Evolutionary conservation across 1,140 invertebrate genomes (phyloP).

Genomic region (Muscidifurax raptorellus): DNA sequence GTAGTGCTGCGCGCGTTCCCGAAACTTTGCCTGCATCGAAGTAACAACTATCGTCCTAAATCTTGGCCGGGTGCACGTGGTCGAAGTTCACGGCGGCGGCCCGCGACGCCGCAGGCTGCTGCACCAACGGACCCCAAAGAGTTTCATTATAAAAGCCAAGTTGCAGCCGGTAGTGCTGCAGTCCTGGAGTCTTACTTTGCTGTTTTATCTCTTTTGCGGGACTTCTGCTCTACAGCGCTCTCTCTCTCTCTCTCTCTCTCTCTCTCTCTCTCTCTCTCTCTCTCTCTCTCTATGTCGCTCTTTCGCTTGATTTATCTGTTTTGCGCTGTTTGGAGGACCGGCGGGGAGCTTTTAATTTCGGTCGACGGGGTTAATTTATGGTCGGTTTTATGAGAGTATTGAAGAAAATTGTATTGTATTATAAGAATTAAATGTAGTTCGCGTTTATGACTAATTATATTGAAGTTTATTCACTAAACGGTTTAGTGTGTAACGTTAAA

Average conservation of each 20-base stretch:
- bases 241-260: neutral
- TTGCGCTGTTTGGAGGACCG: neutral
- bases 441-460: neutral
- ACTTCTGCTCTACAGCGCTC: neutral
- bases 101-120: neutral
- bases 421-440: neutral
- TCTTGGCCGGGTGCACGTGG: constrained; percentile 58
- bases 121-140: constrained; percentile 52
- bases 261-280: neutral
- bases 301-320: constrained; percentile 4
- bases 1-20: constrained; percentile 16
- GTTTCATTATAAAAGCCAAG: constrained; percentile 67
- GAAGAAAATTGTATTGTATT: neutral
- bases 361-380: neutral
- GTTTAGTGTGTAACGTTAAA: too few relatives aligned
- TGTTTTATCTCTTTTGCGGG: neutral
- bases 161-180: constrained; percentile 51
- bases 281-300: neutral
- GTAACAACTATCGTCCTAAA: constrained; percentile 68
- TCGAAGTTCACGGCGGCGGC: constrained; percentile 52
- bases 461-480: neutral
- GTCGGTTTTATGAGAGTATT: neutral
- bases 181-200: constrained; percentile 37
- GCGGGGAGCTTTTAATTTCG: neutral
- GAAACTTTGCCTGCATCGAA: constrained; percentile 56